Base-by-base conservation (phyloP, 2,113 vertebrate species). In the Narcine bancroftii region DNA sequence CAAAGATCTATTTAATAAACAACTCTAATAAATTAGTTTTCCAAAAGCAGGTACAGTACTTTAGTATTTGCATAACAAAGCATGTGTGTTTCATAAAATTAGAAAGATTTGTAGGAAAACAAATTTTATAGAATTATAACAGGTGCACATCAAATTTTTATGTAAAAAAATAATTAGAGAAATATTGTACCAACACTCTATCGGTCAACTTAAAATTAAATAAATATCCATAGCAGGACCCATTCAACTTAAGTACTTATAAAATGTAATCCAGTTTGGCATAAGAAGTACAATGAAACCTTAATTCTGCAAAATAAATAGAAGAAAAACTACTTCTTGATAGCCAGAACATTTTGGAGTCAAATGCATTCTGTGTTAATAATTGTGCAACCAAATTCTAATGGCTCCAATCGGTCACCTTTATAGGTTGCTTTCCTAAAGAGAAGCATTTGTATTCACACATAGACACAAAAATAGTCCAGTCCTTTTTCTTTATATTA, bases 211-310 rank as follows among this genome's bases (percentile, higher is more conserved):
- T 36, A 73, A 73, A 73, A 11, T 26, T 47, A 19, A 79, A 85
- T 56, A 53, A 36, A 53, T 47, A 85, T 26, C 33, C 19, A 13
- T 81, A 36, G 50, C 50, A 85, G 56, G 29, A n/a, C 53, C 26
- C 29, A 60, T 60, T 85, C 6, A 81, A 81, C 29, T 81, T 81
- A 29, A 24, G 36, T 29, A 60, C n/a, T 17, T 36, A 15, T 85
- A 60, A 19, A n/a, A 69, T 26, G 66, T 4, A 69, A 69, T 69
- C 26, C 24, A 69, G 66, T 26, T 69, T 69, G 21, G 50, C 15
- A 85, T 50, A 85, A 2, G 13, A 60, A 60, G 33, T 56, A n/a
- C 29, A 85, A 85, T 85, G 81, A 85, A 85, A 85, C 81, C 81
- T 60, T 33, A 85, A 85, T 56, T 36, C 56, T 60, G 33, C 29